Evolutionary conservation across 2,113 vertebrate species (phyloP).

Genomic region (Psittacara wagleri): DNA sequence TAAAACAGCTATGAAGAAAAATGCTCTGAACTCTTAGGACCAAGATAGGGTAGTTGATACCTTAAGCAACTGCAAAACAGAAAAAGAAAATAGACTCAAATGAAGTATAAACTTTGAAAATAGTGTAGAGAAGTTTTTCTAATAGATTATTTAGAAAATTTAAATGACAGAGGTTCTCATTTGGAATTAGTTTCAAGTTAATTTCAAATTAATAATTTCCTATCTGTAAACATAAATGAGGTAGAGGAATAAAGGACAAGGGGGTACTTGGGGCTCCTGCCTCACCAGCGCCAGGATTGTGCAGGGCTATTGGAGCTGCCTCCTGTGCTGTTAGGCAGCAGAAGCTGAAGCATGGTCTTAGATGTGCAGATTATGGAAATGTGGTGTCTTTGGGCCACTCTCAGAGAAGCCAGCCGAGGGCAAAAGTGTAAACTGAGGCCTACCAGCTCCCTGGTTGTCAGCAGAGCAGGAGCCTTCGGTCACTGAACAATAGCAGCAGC

Average conservation of each 20-base stretch:
- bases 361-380: not conserved
- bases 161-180: not conserved
- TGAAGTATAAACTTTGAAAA: not conserved
- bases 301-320: not conserved
- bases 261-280: fast-evolving
- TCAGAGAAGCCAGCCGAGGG: not conserved
- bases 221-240: not conserved
- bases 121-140: not conserved
- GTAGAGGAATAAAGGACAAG: not conserved
- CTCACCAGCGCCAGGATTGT: fast-evolving
- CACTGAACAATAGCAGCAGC: not conserved
- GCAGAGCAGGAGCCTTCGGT: not conserved
- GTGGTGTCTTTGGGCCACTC: not conserved
- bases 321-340: not conserved
- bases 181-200: not conserved
- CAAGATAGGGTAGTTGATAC: not conserved
- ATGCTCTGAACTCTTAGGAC: not conserved
- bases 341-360: not conserved
- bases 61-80: not conserved
- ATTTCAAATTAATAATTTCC: not conserved
- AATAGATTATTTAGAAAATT: not conserved
- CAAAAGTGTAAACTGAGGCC: not conserved
- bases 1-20: not conserved
- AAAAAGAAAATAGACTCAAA: not conserved
- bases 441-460: not conserved